Evolutionary conservation across 2,797 vertebrate genomes (phyloP).

Genomic region (Saxicola maurus): DNA sequence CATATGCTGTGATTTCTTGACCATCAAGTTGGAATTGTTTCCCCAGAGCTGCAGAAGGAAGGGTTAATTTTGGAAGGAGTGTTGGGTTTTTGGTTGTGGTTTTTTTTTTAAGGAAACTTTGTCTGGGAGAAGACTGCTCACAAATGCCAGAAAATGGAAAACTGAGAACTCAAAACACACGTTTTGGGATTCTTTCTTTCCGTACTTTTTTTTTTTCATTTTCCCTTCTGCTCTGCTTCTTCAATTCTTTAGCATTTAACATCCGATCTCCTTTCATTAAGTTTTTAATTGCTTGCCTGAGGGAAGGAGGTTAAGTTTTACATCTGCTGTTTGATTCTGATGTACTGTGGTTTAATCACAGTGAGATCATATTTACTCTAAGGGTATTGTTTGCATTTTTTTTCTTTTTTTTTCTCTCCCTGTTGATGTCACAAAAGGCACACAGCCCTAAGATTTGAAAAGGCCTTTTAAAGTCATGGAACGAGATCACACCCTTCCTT

Average conservation of each 20-base stretch:
- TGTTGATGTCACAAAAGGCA: conserved; percentile 16
- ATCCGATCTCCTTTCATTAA: conserved; percentile 65
- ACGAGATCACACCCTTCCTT: conserved; percentile 33
- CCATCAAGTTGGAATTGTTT: not conserved
- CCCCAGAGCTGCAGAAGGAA: not conserved
- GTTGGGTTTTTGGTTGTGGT: not conserved
- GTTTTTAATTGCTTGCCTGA: conserved; percentile 71
- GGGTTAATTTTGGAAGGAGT: not conserved
- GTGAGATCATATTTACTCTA: conserved; percentile 75
- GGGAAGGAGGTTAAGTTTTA: conserved; percentile 68
- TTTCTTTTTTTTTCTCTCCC: not conserved
- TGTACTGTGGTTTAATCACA: conserved; percentile 67
- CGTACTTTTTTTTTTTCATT: not conserved
- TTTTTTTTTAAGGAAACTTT: not conserved
- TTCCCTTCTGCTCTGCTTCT: not conserved
- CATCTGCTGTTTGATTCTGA: conserved; percentile 71
- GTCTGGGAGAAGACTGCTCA: not conserved
- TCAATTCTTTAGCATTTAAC: conserved; percentile 37
- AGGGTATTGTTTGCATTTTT: conserved; percentile 62
- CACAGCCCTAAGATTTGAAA: conserved; percentile 27
- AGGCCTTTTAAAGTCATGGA: conserved; percentile 36
- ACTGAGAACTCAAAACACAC: conserved; percentile 24
- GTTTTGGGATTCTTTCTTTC: conserved; percentile 22
- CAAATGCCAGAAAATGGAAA: conserved; percentile 40
- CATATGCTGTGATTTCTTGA: not conserved